These are phyloP conservation scores for Lagocephalus sceleratus DNA, from an alignment of 2,797 vertebrate genomes.

Conservation along the genomic window DNA sequence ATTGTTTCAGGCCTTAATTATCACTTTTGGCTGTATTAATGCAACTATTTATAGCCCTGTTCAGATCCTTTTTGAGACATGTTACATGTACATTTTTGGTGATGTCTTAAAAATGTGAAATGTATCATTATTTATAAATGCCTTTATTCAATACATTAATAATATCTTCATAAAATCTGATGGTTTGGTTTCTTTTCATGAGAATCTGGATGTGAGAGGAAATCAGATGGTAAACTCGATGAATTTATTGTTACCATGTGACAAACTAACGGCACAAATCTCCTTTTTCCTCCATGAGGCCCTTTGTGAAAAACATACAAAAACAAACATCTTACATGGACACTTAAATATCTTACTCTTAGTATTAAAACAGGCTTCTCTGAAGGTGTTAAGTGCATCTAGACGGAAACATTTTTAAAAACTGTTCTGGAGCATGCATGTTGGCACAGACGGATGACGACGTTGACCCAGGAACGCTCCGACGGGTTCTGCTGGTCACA, in stretches of 20 bases:
- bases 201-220: background rate
- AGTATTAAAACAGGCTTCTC: constrained; percentile 18
- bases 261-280: constrained; percentile 42
- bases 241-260: constrained; percentile 59
- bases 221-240: constrained; percentile 42
- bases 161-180: constrained; percentile 62
- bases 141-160: constrained; percentile 71
- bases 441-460: constrained; percentile 53
- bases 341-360: constrained; percentile 45
- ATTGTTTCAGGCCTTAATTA: constrained; percentile 53
- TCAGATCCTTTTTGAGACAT: constrained; percentile 52
- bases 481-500: constrained; percentile 72
- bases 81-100: constrained; percentile 59
- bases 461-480: constrained; percentile 5
- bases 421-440: constrained; percentile 59
- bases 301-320: constrained; percentile 49
- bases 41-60: constrained; percentile 64
- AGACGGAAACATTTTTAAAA: constrained; percentile 31
- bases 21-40: constrained; percentile 62
- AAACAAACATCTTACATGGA: constrained; percentile 50
- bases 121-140: constrained; percentile 76
- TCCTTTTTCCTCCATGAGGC: constrained; percentile 30
- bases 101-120: constrained; percentile 74
- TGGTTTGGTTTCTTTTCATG: constrained; percentile 19
- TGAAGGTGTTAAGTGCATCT: constrained; percentile 33